Evolutionary conservation across 2,888 invertebrate species (phyloP).

Genomic region (Ariolimax columbianus): DNA sequence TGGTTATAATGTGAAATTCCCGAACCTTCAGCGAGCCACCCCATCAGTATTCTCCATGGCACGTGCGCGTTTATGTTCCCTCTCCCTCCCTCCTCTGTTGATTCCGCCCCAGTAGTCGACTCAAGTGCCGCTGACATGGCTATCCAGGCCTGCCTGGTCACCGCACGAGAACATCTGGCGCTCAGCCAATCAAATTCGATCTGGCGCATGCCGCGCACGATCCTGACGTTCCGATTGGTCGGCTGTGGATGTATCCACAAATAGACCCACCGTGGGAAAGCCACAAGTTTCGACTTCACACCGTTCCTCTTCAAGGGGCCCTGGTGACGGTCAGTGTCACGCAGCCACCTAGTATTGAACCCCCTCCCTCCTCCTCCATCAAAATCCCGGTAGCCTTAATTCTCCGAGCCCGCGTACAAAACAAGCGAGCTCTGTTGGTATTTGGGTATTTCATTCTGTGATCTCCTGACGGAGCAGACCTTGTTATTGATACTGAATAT

Average conservation of each 20-base stretch:
- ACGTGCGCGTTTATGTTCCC: constrained; percentile 43
- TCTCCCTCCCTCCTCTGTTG: constrained; percentile 8
- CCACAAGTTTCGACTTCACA: constrained; percentile 68
- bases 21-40: constrained; percentile 31
- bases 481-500: neutral
- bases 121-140: constrained; percentile 43
- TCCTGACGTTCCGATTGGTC: constrained; percentile 63
- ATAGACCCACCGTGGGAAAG: constrained; percentile 72
- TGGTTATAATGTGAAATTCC: constrained; percentile 7
- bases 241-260: constrained; percentile 60
- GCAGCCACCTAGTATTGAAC: constrained; percentile 26
- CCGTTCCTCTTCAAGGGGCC: constrained; percentile 53
- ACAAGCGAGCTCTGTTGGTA: neutral
- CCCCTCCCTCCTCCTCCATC: neutral
- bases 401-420: neutral
- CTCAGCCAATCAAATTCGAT: constrained; percentile 57
- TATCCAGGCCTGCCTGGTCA: constrained; percentile 40
- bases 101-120: constrained; percentile 38
- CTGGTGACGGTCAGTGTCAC: constrained; percentile 63
- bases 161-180: constrained; percentile 60
- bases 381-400: neutral
- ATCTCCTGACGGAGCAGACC: neutral
- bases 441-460: neutral
- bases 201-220: constrained; percentile 56
- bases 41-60: constrained; percentile 38